phyloP scores from a whole-genome alignment of 2,888 invertebrate species.

The Galerucella nymphaeae region DNA sequence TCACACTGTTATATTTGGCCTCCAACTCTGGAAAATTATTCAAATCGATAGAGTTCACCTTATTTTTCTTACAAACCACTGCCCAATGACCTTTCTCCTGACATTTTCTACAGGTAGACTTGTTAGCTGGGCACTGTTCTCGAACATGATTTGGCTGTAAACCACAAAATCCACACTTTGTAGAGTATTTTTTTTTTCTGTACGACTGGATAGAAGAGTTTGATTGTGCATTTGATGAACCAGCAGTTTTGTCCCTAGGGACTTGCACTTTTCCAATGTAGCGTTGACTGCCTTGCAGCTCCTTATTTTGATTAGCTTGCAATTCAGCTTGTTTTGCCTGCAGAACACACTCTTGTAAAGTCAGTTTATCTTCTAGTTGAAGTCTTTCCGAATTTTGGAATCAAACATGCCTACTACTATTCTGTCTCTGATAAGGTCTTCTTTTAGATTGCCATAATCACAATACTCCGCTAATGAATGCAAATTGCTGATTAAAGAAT shows the following conservation, averaged over 20 bases:
- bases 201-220: conserved; percentile 10
- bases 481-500: too few species aligned
- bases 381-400: conserved; percentile 45
- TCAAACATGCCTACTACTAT: conserved; percentile 52
- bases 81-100: too few species aligned
- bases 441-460: too few species aligned
- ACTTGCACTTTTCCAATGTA: too few species aligned
- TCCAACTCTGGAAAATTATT: conserved; percentile 3
- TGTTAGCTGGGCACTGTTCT: neutral
- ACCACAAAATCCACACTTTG: too few species aligned
- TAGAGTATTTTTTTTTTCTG: too few species aligned
- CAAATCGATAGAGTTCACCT: conserved; percentile 21
- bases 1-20: conserved; percentile 15
- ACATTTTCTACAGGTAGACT: neutral
- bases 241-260: too few species aligned
- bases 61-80: too few species aligned
- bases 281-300: too few species aligned
- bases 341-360: conserved; percentile 21
- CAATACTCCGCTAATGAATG: too few species aligned
- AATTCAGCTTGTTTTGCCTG: conserved; percentile 39
- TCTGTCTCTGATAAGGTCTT: conserved; percentile 44
- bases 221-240: neutral
- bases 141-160: too few species aligned
- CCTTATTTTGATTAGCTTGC: conserved; percentile 29
- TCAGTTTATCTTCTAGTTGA: conserved; percentile 31